These are phyloP conservation scores for Conomelus anceps DNA, from an alignment of 2,888 invertebrate species.

Conservation along the genomic window DNA sequence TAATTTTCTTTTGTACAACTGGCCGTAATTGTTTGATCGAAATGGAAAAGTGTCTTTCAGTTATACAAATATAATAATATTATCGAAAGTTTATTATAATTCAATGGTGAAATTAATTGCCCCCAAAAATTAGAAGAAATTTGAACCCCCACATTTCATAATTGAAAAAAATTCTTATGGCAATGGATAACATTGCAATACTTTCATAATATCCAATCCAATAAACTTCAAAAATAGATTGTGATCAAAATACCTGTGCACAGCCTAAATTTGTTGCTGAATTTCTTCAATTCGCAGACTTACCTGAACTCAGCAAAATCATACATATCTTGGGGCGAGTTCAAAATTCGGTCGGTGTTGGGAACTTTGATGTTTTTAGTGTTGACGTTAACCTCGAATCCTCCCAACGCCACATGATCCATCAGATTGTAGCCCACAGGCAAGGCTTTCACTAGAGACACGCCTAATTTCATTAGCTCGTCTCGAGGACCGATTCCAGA, in stretches of 20 bases:
- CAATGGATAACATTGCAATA: too few species aligned
- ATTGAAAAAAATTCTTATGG: too few species aligned
- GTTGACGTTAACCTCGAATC: slow-evolving; percentile 43
- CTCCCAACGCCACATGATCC: slow-evolving; percentile 62
- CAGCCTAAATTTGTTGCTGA: not conserved
- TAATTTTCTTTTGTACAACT: too few species aligned
- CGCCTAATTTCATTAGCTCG: slow-evolving; percentile 49
- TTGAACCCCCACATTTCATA: too few species aligned
- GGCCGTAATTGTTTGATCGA: too few species aligned
- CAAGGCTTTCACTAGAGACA: slow-evolving; percentile 50
- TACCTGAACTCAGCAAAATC: not conserved
- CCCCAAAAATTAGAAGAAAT: too few species aligned
- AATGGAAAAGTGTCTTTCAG: too few species aligned
- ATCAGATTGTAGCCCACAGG: slow-evolving; percentile 62
- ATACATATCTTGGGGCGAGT: not conserved
- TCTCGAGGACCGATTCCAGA: slow-evolving; percentile 65
- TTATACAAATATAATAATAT: too few species aligned
- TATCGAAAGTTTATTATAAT: too few species aligned
- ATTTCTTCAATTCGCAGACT: not conserved
- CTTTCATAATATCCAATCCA: too few species aligned
- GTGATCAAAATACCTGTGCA: not conserved
- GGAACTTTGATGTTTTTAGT: not conserved
- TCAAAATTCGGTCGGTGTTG: not conserved
- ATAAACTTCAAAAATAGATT: too few species aligned
- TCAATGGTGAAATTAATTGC: too few species aligned